These are phyloP conservation scores for Sialia sialis DNA, from an alignment of 2,113 vertebrate species.

Conservation along the genomic window DNA sequence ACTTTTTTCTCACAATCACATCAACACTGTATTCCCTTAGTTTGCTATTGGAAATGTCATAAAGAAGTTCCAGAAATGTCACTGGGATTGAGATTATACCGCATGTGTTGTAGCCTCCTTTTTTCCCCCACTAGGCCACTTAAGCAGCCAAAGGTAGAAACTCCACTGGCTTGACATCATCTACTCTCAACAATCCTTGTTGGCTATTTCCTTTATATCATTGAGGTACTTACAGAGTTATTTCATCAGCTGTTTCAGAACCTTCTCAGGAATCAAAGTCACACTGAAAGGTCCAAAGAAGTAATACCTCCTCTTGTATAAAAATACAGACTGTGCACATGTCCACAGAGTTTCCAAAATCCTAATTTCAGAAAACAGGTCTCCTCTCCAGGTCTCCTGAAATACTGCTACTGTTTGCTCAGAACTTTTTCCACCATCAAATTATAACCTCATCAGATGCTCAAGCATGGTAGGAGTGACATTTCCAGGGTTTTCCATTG, in stretches of 20 bases:
- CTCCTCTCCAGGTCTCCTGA: background rate
- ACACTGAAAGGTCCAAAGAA: background rate
- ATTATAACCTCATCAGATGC: background rate
- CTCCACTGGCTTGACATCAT: background rate
- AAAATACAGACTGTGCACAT: background rate
- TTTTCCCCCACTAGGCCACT: background rate
- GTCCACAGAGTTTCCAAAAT: background rate
- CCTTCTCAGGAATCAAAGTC: background rate
- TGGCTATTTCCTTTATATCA: background rate
- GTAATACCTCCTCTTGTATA: background rate
- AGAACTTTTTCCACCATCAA: background rate
- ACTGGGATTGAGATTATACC: background rate
- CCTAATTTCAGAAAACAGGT: background rate
- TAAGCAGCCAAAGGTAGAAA: background rate
- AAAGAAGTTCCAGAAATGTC: background rate
- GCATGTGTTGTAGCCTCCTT: background rate
- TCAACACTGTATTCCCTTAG: background rate
- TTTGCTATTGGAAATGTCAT: background rate
- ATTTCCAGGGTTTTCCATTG: background rate
- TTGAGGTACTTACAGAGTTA: background rate
- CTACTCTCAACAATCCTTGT: background rate
- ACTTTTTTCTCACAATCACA: background rate
- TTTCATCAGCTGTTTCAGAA: background rate
- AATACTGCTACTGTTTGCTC: background rate
- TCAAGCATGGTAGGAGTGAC: background rate